These are phyloP conservation scores for Pollenia amentaria DNA, from an alignment of 2,888 invertebrate species.

Conservation along the genomic window DNA sequence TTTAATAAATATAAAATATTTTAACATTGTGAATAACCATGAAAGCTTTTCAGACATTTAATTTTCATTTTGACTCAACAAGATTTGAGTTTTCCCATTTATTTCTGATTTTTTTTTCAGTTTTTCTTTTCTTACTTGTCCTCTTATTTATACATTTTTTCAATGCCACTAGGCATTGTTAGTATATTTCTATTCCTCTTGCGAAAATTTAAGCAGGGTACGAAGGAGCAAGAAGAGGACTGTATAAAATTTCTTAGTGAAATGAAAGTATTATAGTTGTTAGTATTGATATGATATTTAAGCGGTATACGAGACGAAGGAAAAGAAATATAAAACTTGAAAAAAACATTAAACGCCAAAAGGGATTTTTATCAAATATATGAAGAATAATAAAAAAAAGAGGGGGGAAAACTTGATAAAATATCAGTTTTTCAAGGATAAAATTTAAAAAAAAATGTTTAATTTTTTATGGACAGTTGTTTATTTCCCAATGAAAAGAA, in stretches of 20 bases:
- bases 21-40: slow-evolving; percentile 1
- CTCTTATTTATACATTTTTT: slow-evolving; percentile 1
- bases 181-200: neutral
- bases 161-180: slow-evolving; percentile 59
- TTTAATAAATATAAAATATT: slow-evolving; percentile 28
- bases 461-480: neutral
- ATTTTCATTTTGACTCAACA: slow-evolving; percentile 36
- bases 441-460: neutral
- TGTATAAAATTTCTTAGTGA: slow-evolving; percentile 5
- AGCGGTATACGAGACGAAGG: neutral
- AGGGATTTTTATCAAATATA: slow-evolving; percentile 47
- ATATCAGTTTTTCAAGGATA: neutral
- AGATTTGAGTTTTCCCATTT: slow-evolving; percentile 18
- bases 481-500: neutral
- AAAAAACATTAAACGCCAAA: slow-evolving; percentile 35
- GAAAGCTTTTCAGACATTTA: slow-evolving; percentile 41
- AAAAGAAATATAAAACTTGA: slow-evolving; percentile 27
- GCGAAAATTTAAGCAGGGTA: neutral
- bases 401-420: neutral
- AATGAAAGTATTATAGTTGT: neutral
- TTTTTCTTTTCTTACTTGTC: neutral
- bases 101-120: neutral
- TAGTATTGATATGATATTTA: slow-evolving; percentile 31
- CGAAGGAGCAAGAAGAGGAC: neutral
- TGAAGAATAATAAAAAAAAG: neutral